phyloP scores from a whole-genome alignment of 1,140 invertebrate genomes.

The Tetramorium parvispinum region DNA sequence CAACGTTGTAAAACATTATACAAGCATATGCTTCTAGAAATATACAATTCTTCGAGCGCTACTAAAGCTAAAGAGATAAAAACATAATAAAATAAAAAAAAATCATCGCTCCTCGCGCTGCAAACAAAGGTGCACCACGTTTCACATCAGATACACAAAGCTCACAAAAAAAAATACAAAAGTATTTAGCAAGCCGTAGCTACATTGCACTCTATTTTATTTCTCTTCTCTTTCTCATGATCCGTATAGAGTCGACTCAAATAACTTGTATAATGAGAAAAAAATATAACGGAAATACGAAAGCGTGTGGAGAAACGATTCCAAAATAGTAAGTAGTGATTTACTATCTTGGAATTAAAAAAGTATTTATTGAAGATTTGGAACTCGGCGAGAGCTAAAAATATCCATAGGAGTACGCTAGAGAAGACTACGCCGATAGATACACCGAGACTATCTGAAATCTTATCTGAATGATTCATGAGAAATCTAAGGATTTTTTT shows the following conservation, averaged over 20 bases:
- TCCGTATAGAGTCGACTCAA: not conserved
- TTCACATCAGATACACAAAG: not conserved
- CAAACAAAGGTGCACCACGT: not conserved
- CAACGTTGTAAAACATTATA: not conserved
- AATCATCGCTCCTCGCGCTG: conserved; percentile 36
- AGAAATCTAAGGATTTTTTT: conserved; percentile 28
- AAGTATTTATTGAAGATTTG: conserved; percentile 8
- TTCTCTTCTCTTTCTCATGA: not conserved
- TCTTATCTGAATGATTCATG: conserved; percentile 16
- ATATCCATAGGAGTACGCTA: not conserved
- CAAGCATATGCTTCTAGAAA: not conserved
- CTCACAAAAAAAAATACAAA: not conserved
- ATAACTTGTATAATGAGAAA: not conserved
- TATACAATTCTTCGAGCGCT: not conserved
- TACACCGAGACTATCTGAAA: not conserved
- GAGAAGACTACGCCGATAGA: not conserved
- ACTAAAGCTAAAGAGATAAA: conserved; percentile 13
- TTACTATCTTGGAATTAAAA: conserved; percentile 35
- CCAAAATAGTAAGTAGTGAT: conserved; percentile 55
- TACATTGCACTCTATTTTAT: conserved; percentile 13
- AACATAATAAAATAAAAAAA: conserved; percentile 8
- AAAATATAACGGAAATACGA: not conserved
- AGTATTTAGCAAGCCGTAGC: not conserved
- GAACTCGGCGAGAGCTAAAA: conserved; percentile 5
- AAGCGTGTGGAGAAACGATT: conserved; percentile 2